A percentile compares a stretch with the other conserved stretches of the same genome.
Conservation (phyloP, 2,113 vertebrate species). For the Melanerpes aurifrons region DNA sequence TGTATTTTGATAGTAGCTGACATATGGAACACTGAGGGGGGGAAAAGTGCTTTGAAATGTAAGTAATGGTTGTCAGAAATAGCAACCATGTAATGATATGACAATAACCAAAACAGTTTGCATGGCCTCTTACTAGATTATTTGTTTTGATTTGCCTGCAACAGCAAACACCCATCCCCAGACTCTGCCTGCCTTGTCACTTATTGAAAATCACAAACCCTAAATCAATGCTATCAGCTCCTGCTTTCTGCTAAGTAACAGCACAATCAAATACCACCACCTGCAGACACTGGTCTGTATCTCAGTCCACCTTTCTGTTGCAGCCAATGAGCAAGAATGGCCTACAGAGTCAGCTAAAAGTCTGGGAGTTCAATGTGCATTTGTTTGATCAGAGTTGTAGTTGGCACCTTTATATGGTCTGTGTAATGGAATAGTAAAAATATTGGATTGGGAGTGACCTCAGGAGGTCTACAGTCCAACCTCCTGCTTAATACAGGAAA, state of each 20-base stretch:
- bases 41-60: not conserved
- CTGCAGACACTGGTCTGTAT: conserved; percentile 5
- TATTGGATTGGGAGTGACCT: not conserved
- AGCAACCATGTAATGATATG: not conserved
- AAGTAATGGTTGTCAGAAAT: conserved; percentile 28
- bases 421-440: accelerated
- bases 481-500: not conserved
- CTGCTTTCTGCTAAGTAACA: not conserved
- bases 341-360: not conserved
- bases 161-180: not conserved
- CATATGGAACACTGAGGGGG: not conserved
- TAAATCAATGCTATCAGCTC: not conserved
- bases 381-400: not conserved
- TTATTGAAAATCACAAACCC: conserved; percentile 12
- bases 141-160: conserved; percentile 33
- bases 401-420: not conserved
- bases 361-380: not conserved
- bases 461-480: not conserved
- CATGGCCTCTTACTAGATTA: not conserved
- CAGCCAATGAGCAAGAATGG: not conserved
- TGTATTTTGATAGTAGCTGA: conserved; percentile 21
- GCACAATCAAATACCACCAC: conserved; percentile 32
- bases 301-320: not conserved
- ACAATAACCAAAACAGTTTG: conserved; percentile 20
- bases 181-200: not conserved